These are phyloP conservation scores for Rattus norvegicus DNA, from an alignment of 2,113 vertebrate genomes.

Conservation along the genomic window DNA sequence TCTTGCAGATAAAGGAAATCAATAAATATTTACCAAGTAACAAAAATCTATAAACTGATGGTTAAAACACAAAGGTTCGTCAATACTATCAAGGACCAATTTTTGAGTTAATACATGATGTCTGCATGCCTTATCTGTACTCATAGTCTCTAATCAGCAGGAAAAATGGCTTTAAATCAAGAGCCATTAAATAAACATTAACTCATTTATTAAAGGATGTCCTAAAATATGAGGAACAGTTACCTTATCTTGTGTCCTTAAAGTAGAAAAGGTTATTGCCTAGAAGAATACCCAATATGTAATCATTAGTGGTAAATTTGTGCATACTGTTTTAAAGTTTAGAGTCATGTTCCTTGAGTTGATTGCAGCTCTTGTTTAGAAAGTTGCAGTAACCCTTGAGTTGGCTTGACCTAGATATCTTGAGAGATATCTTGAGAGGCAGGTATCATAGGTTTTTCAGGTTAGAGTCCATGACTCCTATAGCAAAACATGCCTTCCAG, in stretches of 20 bases:
- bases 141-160: background rate
- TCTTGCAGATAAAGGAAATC: background rate
- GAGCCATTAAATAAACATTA: background rate
- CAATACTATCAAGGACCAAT: background rate
- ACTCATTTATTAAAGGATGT: background rate
- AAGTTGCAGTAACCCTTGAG: too few relatives aligned
- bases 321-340: background rate
- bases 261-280: background rate
- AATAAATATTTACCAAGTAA: background rate
- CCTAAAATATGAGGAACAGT: background rate
- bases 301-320: background rate
- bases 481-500: too few relatives aligned
- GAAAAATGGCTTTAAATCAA: background rate
- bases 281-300: background rate
- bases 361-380: background rate
- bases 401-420: too few relatives aligned
- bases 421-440: too few relatives aligned
- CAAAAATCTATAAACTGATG: background rate
- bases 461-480: too few relatives aligned
- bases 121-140: background rate
- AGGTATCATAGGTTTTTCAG: too few relatives aligned
- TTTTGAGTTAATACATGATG: background rate
- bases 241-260: background rate
- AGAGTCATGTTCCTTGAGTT: background rate
- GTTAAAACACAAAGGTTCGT: background rate